Base-by-base conservation (phyloP, 2,888 invertebrate species). In the Gymnosoma rotundatum region DNA sequence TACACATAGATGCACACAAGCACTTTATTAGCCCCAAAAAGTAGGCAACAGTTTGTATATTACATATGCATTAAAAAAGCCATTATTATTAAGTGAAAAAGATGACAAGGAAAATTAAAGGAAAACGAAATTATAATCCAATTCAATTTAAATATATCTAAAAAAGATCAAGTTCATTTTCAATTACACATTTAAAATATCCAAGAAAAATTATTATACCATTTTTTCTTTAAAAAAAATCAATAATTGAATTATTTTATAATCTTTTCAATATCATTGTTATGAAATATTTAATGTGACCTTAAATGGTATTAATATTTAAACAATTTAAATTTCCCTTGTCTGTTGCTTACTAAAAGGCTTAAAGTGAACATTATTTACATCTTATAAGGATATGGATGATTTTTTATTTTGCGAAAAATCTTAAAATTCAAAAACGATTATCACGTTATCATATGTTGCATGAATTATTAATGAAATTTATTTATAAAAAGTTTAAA, bases 341-440 rank as follows among this genome's bases (percentile, higher is more conserved):
- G 50, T 60, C 70, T 56, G 38, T 78, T 78, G 78, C 70, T 45
- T 64, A 78, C 69, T 78, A 70, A 64, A 48, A 70, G 63, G 78
- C 70, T 70, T 78, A 56, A 38, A 42, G 7, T 56, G 12, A 12
- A 36, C 18, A 32, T 45, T 58, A 66, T 66, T 20, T 45, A 36
- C 18, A 14, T 16, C 32, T 48, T 66, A 48, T 58, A 18, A 36
- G 8, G 18, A 48, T 56, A 18, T 42, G n/a, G 8, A 38, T 25
- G 32, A 16, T 6, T 45, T 25, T 32, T 56, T 36, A 32, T 42
- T 74, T 36, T 7, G 20, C 67, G 50, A 21, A n/a, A 42, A 52
- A n/a, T 58, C 8, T 52, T 18, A 38, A 10, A 9, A 9, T 60
- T 61, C 1, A 18, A 10, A 66, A 69, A 32, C 38, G 20, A 48